Percentiles rank a stretch among this genome's conserved stretches.
Evolutionary conservation across 2,797 vertebrate species (phyloP).

Genomic region (Paratrypauchen microcephalus): DNA sequence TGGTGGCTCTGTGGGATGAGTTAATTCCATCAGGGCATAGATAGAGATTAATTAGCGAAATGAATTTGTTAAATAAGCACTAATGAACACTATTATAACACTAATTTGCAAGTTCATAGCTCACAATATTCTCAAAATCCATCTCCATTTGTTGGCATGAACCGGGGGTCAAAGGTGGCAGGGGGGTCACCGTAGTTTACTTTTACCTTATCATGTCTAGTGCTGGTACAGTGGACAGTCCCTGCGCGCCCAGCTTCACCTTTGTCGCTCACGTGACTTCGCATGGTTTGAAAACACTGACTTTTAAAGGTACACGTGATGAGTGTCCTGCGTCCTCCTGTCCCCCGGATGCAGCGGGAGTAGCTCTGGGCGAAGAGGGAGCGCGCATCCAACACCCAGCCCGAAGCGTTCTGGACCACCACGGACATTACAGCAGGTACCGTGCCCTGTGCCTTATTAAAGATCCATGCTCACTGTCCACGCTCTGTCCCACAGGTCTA

Average conservation of each 20-base stretch:
- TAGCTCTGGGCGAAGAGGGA: constrained; percentile 79
- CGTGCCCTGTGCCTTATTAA: no score
- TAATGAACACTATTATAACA: no score
- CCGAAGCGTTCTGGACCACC: constrained; percentile 55
- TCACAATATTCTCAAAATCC: no score
- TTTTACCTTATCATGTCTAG: constrained; percentile 62
- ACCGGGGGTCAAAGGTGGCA: no score
- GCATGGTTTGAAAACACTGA: constrained; percentile 76
- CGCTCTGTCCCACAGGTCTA: no score
- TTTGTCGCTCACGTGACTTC: constrained; percentile 64
- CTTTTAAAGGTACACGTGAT: constrained; percentile 74
- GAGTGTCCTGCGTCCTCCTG: constrained; percentile 1
- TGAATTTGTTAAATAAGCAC: no score
- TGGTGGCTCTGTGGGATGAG: no score
- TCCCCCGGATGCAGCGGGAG: constrained; percentile 45
- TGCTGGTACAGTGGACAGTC: neutral
- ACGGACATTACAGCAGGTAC: constrained; percentile 75
- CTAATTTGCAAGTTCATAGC: no score
- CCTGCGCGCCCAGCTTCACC: neutral
- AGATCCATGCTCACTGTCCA: no score
- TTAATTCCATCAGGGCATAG: no score
- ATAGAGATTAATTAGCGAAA: no score
- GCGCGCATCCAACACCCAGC: constrained; percentile 85
- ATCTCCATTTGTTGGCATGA: no score
- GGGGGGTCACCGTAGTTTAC: neutral